A percentile compares a stretch with the other conserved stretches of the same genome.
Conservation (phyloP, 2,888 invertebrate genomes). For the Chrysomela aeneicollis region DNA sequence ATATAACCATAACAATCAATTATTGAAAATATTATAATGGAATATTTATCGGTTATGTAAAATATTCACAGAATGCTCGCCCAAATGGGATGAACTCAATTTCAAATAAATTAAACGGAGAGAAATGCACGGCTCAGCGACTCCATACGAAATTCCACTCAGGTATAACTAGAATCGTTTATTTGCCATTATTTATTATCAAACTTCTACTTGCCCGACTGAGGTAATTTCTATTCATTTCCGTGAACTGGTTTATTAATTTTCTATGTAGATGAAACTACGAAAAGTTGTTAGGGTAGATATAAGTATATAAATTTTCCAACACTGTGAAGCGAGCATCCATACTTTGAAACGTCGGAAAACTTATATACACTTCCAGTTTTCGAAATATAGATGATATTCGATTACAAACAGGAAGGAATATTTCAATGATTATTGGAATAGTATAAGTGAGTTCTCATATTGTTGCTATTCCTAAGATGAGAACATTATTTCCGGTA, state of each 20-base stretch:
- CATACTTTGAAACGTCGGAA: too few species aligned
- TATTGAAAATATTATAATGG: too few species aligned
- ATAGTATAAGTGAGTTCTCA: too few species aligned
- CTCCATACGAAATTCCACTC: slow-evolving; percentile 2
- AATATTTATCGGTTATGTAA: neutral
- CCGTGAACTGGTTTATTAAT: slow-evolving; percentile 32
- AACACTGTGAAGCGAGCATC: too few species aligned
- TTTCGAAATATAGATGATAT: too few species aligned
- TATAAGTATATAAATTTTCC: slow-evolving; percentile 18
- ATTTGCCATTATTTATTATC: slow-evolving; percentile 30
- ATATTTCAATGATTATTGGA: too few species aligned
- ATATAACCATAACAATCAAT: too few species aligned
- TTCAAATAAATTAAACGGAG: neutral
- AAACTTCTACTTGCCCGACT: slow-evolving; percentile 27
- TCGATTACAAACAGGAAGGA: too few species aligned
- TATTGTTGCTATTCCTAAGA: too few species aligned
- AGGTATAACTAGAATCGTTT: slow-evolving; percentile 2
- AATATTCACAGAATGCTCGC: neutral
- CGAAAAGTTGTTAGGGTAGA: slow-evolving; percentile 21
- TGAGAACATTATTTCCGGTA: too few species aligned
- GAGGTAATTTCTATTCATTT: slow-evolving; percentile 30
- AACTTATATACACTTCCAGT: too few species aligned
- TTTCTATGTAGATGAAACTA: slow-evolving; percentile 27
- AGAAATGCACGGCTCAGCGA: neutral
- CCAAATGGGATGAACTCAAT: neutral